Evolutionary conservation across 1,140 invertebrate species (phyloP).

Genomic region (Megalopta genalis): DNA sequence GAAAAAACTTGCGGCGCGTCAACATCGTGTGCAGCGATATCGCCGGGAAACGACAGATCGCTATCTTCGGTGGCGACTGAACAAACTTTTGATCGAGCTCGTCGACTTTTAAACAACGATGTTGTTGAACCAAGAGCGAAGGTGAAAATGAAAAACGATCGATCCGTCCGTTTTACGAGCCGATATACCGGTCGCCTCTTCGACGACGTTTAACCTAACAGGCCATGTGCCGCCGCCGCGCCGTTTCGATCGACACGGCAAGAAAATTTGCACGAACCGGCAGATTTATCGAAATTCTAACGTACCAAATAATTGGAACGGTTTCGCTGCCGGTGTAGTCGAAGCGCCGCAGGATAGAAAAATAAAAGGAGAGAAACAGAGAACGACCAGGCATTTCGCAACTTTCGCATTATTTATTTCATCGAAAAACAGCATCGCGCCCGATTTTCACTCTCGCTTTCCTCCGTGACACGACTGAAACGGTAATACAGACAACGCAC

Average conservation of each 20-base stretch:
- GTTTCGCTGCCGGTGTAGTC: too few species aligned
- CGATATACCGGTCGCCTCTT: conserved; percentile 6
- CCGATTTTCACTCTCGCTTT: conserved; percentile 37
- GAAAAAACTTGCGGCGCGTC: conserved; percentile 24
- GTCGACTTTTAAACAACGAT: conserved; percentile 28
- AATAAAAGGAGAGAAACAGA: background rate
- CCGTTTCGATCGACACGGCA: background rate
- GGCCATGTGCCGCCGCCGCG: background rate
- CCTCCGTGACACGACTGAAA: background rate
- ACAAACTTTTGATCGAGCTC: conserved; percentile 31
- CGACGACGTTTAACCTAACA: background rate
- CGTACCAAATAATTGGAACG: too few species aligned
- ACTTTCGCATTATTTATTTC: background rate
- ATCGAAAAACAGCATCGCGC: background rate
- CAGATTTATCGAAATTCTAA: too few species aligned
- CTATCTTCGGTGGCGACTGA: conserved; percentile 27
- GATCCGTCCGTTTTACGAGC: background rate
- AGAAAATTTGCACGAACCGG: background rate
- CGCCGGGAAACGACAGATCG: conserved; percentile 25
- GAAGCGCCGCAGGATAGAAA: background rate
- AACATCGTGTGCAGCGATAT: conserved; percentile 29
- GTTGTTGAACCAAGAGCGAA: conserved; percentile 10
- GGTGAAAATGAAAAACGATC: background rate
- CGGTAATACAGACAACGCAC: background rate
- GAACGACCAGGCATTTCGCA: background rate